Evolutionary conservation across 92 coral and sea anemone genomes (phyloP).

Genomic region (Zoanthus solanderi): DNA sequence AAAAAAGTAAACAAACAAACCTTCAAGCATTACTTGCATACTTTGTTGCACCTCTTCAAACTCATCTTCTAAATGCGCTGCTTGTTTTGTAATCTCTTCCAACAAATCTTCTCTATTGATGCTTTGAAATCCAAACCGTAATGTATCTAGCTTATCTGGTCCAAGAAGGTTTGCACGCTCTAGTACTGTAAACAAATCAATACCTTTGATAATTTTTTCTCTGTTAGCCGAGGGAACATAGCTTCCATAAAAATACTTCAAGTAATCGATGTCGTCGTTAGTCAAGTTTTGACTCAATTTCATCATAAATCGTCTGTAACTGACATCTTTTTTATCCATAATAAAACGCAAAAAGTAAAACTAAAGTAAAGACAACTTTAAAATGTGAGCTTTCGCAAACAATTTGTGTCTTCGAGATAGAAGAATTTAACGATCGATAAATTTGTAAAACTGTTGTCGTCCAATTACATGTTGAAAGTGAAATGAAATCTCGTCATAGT

Average conservation of each 20-base stretch:
- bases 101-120: conserved; percentile 60
- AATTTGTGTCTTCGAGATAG: background rate
- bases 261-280: conserved; percentile 14
- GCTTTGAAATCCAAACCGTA: conserved; percentile 13
- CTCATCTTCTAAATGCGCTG: conserved; percentile 12
- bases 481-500: too few species aligned
- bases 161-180: conserved; percentile 40
- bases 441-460: background rate
- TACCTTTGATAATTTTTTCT: conserved; percentile 38
- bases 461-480: background rate
- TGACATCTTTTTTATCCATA: conserved; percentile 28
- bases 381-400: background rate
- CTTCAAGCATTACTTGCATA: conserved; percentile 28
- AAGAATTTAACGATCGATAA: background rate
- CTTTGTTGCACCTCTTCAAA: conserved; percentile 1
- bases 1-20: background rate
- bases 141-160: conserved; percentile 19
- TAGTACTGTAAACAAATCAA: conserved; percentile 10
- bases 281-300: conserved; percentile 37
- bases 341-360: background rate
- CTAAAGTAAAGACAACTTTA: background rate
- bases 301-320: conserved; percentile 45
- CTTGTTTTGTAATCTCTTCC: conserved; percentile 37
- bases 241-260: conserved; percentile 49
- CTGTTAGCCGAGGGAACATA: conserved; percentile 26